Conservation (phyloP, 1,140 invertebrate species). For the Stenopsyche tienmushanensis region DNA sequence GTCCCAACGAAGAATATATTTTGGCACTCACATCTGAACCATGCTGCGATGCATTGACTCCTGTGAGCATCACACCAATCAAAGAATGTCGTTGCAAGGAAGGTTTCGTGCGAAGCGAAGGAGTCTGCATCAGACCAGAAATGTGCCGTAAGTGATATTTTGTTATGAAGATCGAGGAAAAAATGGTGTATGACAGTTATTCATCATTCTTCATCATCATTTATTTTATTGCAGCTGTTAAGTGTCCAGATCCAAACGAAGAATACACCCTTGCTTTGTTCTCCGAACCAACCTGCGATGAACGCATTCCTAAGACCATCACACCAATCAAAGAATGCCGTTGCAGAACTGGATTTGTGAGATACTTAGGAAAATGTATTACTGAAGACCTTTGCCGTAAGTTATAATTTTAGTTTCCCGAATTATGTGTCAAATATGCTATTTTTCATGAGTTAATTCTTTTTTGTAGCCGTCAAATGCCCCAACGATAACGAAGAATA, state of each 20-base stretch:
- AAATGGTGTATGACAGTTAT: no score
- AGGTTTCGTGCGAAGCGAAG: background rate
- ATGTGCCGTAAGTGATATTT: slow-evolving; percentile 9
- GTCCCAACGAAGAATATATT: no score
- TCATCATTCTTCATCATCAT: no score
- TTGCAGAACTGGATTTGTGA: slow-evolving; percentile 6
- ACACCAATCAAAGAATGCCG: slow-evolving; percentile 6
- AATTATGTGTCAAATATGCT: background rate
- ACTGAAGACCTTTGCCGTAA: background rate
- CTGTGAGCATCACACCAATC: no score
- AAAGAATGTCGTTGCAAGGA: slow-evolving; percentile 1
- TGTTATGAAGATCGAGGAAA: no score
- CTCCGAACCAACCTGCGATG: slow-evolving; percentile 4
- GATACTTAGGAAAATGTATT: slow-evolving; percentile 17
- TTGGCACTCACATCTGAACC: no score
- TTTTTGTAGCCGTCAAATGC: background rate
- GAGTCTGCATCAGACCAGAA: slow-evolving; percentile 3
- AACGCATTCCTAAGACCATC: slow-evolving; percentile 3
- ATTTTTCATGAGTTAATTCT: background rate
- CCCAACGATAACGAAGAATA: background rate
- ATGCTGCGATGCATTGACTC: no score
- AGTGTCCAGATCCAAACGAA: slow-evolving; percentile 5
- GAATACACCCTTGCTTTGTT: background rate
- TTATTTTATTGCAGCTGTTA: background rate
- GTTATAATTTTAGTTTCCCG: background rate